Evolutionary conservation across 2,113 vertebrate genomes (phyloP), one percentile per base, ranked within the genome.

Genomic region (Climacteris rufus): DNA sequence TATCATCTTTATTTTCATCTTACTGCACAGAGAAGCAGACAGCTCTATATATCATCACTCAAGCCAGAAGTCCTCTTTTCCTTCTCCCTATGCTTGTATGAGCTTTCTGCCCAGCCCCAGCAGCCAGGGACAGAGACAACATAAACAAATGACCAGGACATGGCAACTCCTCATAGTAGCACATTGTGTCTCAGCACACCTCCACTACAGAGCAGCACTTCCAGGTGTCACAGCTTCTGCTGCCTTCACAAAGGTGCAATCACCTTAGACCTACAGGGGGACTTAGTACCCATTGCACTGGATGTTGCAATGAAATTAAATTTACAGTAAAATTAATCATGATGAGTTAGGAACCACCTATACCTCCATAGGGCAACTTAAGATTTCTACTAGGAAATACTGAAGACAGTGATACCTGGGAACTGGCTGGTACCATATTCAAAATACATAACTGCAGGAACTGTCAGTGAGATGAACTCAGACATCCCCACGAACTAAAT

Each of bases 231-330:
- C 31, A 37, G 15, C 27, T 68, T 18, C 66, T 84, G 28, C n/a
- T 75, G 31, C 23, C 39, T n/a, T 37, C 65, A 57, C 17, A 12
- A 45, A 22, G 4, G 6, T 10, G 15, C 20, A 11, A 1, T 30
- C 69, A 64, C 30, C 21, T 76, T 5, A 86, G 19, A 42, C 11
- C 28, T 45, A 13, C 25, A 39, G 54, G 14, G 59, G 7, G 6
- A 3, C 9, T 47, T 61, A 8, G 15, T 40, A 40, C 7, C 2
- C 2, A 1, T 4, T 24, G 42, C 25, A 27, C 10, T 44, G 33
- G 7, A 5, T 44, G 3, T 10, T 61, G 45, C 45, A 53, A 2
- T 5, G 0, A n/a, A n/a, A n/a, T n/a, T n/a, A 68, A 61, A 71
- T 59, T 30, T 31, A 56, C 8, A 60, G 61, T 60, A 78, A 50